phyloP scores from a whole-genome alignment of 1,140 invertebrate species.

The Adelges cooleyi region DNA sequence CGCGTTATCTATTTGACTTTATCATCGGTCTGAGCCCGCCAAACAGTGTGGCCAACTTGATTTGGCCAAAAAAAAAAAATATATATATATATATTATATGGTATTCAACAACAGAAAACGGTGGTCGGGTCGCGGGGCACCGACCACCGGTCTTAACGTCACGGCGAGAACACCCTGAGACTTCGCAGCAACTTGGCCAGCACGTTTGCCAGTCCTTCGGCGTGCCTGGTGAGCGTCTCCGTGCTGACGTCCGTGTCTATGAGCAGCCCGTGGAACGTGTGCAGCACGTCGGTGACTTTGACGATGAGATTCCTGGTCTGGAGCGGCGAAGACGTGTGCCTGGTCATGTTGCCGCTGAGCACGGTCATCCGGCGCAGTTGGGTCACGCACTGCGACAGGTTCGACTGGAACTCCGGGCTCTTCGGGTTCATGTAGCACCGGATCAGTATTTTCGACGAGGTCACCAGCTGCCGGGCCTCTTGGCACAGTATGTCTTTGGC shows the following conservation, averaged over 20 bases:
- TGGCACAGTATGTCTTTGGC: constrained; percentile 65
- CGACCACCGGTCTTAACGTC: not conserved
- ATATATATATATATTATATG: too few species aligned
- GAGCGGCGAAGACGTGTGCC: constrained; percentile 58
- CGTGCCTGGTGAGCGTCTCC: constrained; percentile 55
- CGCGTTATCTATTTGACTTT: too few species aligned
- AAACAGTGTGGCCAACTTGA: too few species aligned
- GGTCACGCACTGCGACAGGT: constrained; percentile 56
- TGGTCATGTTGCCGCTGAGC: constrained; percentile 55
- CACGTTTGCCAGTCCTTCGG: constrained; percentile 66
- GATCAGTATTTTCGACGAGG: constrained; percentile 69
- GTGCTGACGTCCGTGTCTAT: constrained; percentile 40
- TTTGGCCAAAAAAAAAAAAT: too few species aligned
- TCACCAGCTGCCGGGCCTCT: constrained; percentile 68
- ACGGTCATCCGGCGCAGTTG: constrained; percentile 54
- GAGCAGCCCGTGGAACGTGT: constrained; percentile 30
- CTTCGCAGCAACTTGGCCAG: constrained; percentile 67
- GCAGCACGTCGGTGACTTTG: constrained; percentile 46
- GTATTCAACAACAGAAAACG: too few species aligned
- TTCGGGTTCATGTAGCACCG: constrained; percentile 42
- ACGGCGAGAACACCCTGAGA: constrained; percentile 66
- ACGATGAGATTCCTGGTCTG: constrained; percentile 67
- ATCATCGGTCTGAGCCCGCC: too few species aligned
- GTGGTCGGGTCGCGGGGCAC: too few species aligned
- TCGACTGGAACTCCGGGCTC: constrained; percentile 46